Evolutionary conservation across 1,140 invertebrate genomes (phyloP).

Genomic region (Drosophila murphyi): DNA sequence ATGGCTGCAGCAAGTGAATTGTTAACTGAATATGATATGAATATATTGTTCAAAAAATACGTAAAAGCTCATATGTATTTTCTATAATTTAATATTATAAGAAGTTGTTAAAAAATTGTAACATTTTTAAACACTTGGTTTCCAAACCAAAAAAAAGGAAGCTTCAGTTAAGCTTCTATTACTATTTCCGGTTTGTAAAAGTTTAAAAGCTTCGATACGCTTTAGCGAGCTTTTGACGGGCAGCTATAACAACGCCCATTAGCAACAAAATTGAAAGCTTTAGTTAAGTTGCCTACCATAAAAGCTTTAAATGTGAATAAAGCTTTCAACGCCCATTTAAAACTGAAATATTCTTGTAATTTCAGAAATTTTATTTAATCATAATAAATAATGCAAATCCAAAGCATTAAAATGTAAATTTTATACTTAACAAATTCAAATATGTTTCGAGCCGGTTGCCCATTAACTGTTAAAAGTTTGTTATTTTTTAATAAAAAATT

Average conservation of each 20-base stretch:
- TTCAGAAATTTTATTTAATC: slow-evolving; percentile 48
- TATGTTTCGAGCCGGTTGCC: slow-evolving; percentile 13
- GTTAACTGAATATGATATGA: background rate
- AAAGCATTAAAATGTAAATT: slow-evolving; percentile 75
- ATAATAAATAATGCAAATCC: slow-evolving; percentile 77
- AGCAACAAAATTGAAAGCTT: background rate
- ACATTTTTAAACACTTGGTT: background rate
- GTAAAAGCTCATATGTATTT: too few species aligned
- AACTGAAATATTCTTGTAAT: slow-evolving; percentile 11
- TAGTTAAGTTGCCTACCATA: background rate
- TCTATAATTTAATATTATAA: too few species aligned
- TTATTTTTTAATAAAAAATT: slow-evolving; percentile 2
- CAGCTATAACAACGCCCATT: background rate
- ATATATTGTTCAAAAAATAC: background rate
- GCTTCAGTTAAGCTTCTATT: background rate
- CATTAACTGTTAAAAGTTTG: slow-evolving; percentile 23
- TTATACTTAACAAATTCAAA: slow-evolving; percentile 34
- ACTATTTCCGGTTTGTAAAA: background rate
- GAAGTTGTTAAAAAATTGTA: background rate
- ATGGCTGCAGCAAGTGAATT: background rate
- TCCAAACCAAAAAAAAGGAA: background rate
- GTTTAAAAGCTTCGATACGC: background rate
- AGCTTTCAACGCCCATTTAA: background rate
- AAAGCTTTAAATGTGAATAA: background rate
- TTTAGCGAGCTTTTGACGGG: background rate